Base-by-base conservation (phyloP, 2,113 vertebrate species). In the Aptenodytes forsteri region DNA sequence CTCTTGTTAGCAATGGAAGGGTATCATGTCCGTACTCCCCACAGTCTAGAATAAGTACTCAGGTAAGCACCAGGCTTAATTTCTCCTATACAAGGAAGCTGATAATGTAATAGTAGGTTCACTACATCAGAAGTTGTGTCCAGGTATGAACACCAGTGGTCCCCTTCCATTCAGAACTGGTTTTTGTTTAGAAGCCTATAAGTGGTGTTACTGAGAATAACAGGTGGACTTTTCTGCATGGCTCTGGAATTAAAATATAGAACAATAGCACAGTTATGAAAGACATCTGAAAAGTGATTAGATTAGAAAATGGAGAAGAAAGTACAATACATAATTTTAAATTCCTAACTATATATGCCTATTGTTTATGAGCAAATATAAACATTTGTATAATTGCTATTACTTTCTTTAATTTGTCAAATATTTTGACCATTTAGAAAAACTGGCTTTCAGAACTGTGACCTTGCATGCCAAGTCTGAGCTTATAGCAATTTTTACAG, bases 401-500 rank as follows among this genome's bases (percentile, higher is more conserved):
- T 66, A 40, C 3, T 89, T 83, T 66, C 19, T 89, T 87, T 42
- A 65, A 55, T 23, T 67, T 75, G 30, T 52, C 11, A 56, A 64
- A 62, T 59, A 75, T 94, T 71, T 81, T 64, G 13, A 66, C 71
- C 14, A 78, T 66, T 86, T 90, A 78, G 54, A 58, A 89, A 91
- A 79, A 64, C 30, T 67, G 8, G 7, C 16, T 78, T 93, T 75
- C 64, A 55, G 70, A 73, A 55, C 26, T 80, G 14, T 75, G 70
- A 95, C 62, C 82, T 94, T 94, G 64, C 8, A 59, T 89, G 80
- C 20, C 36, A 90, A 91, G 8, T 16, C 47, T 90, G 64, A 89
- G 19, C 12, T 95, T 66, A 85, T 44, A 77, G 26, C 64, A 77
- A 44, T 78, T 81, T 92, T 95, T 95, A 93, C 76, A 90, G 76